Evolutionary conservation across 2,113 vertebrate genomes (phyloP), one percentile per base, ranked within the genome.

Genomic region (Callocephalon fimbriatum): DNA sequence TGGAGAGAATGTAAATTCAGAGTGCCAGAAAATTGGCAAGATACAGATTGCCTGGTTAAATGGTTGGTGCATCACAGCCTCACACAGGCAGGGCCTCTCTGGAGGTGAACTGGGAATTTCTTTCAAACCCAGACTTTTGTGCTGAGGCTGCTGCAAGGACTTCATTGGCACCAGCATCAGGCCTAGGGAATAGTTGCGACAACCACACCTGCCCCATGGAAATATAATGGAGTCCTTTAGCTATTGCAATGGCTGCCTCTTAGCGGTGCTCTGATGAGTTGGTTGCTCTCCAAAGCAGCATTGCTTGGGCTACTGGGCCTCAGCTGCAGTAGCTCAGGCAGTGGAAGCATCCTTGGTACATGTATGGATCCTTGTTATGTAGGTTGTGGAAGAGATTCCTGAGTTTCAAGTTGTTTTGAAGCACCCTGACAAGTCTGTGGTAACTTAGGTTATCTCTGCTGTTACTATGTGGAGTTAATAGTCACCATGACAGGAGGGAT

Each of bases 331-430:
- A 65, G 22, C 9, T 37, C 22, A 37, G 35, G 50, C 26, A 35
- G 25, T 6, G 21, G 13, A 29, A 32, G 6, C 0, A 3, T 56
- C 23, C 38, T 56, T 65, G 31, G 25, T 45, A 35, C 0, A 0
- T 3, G 14, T 47, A 21, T 56, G 25, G 8, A 15, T 76, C 37
- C 40, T 86, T 70, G 21, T 59, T 32, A 70, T 6, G 16, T 38
- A 25, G 35, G 26, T 40, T 79, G 40, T 45, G 18, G 35, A 80
- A 35, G 23, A n/a, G 26, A 47, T 50, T 77, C 15, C 10, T 7
- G 15, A 63, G 29, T 53, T 93, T 56, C 17, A 31, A 17, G 29
- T 31, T 88, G 42, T 62, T 90, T 68, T 73, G 42, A 63, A 80
- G 35, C 7, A 6, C 8, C 76, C 3, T 12, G 27, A 15, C 58